Conservation (phyloP, 2,797 vertebrate species). For the Anolis apletophallus region DNA sequence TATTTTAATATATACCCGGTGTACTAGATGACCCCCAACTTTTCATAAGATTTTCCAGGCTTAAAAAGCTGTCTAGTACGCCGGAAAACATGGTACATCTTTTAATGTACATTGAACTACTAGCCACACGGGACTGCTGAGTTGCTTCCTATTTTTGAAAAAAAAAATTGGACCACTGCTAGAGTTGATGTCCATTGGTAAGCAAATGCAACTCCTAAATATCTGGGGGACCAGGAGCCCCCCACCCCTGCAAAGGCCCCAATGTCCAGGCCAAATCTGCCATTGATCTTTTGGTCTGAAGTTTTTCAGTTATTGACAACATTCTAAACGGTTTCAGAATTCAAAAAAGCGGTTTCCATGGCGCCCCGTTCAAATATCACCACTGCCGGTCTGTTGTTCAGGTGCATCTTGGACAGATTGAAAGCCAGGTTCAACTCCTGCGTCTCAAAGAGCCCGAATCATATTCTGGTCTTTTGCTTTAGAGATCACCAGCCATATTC, state of each 20-base stretch:
- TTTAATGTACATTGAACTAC: background rate
- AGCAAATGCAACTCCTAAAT: background rate
- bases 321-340: constrained; percentile 16
- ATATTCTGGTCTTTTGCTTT: background rate
- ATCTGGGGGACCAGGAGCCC: background rate
- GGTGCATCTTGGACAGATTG: too few relatives aligned
- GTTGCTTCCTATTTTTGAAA: background rate
- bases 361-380: background rate
- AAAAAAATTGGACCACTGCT: background rate
- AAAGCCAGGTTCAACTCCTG: background rate
- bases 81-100: too few relatives aligned
- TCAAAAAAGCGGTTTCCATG: background rate
- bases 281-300: too few relatives aligned
- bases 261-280: background rate
- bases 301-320: background rate
- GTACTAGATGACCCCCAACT: too few relatives aligned
- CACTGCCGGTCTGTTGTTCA: too few relatives aligned
- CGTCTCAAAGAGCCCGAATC: background rate
- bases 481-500: background rate
- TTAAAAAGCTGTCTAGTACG: too few relatives aligned
- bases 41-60: too few relatives aligned
- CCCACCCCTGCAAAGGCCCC: background rate
- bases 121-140: background rate
- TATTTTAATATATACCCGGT: too few relatives aligned
- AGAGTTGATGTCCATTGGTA: too few relatives aligned